phyloP scores from a whole-genome alignment of 2,888 invertebrate genomes.

The Bedellia somnulentella region DNA sequence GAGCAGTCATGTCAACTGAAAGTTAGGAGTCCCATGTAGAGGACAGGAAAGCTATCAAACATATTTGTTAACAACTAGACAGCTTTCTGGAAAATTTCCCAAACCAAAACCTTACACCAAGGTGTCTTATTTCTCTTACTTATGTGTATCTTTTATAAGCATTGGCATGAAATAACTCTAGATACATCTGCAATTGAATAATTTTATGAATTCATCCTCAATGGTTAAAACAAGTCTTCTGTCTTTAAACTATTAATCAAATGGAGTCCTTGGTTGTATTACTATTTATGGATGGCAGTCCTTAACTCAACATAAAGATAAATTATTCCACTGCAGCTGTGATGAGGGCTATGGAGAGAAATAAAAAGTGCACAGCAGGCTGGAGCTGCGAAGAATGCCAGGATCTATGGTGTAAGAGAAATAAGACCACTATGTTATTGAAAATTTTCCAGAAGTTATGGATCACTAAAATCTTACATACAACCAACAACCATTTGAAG shows the following conservation, averaged over 20 bases:
- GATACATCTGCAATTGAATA: slow-evolving; percentile 55
- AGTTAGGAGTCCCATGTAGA: slow-evolving; percentile 44
- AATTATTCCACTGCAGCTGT: slow-evolving; percentile 60
- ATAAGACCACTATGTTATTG: slow-evolving; percentile 44
- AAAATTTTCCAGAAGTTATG: slow-evolving; percentile 47
- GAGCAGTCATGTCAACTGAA: slow-evolving; percentile 58
- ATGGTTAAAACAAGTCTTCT: slow-evolving; percentile 62
- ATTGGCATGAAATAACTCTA: slow-evolving; percentile 27
- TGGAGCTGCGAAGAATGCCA: slow-evolving; percentile 19
- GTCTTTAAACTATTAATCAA: slow-evolving; percentile 36
- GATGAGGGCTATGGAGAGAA: slow-evolving; percentile 50
- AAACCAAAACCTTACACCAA: slow-evolving; percentile 14
- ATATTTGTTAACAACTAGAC: slow-evolving; percentile 19
- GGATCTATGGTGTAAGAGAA: slow-evolving; percentile 41
- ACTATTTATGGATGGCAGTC: slow-evolving; percentile 34
- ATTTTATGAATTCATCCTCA: slow-evolving; percentile 43
- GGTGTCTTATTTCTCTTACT: slow-evolving; percentile 30
- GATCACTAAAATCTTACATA: background rate
- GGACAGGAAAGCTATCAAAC: slow-evolving; percentile 40
- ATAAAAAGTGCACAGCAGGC: slow-evolving; percentile 21
- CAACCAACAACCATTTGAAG: no score
- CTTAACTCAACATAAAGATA: slow-evolving; percentile 22
- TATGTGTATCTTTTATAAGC: slow-evolving; percentile 37
- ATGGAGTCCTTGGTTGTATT: slow-evolving; percentile 28
- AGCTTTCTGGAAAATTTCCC: slow-evolving; percentile 52